These are phyloP conservation scores for Labroides dimidiatus DNA, from an alignment of 2,797 vertebrate genomes.

Conservation along the genomic window DNA sequence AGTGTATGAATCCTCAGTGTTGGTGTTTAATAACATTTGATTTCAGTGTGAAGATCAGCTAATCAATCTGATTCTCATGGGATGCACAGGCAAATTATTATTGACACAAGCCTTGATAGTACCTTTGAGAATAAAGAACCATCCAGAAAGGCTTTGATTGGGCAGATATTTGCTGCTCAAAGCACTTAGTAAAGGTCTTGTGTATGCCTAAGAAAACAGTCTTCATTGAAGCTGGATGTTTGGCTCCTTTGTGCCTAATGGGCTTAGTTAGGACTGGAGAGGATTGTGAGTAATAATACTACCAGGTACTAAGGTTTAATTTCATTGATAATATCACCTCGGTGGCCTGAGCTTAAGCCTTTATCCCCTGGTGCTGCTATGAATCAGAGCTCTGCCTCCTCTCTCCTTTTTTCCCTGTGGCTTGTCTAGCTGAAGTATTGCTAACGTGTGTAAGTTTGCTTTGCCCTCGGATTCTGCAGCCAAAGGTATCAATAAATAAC, in stretches of 20 bases:
- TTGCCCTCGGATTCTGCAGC: conserved; percentile 15
- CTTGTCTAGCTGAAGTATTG: conserved; percentile 32
- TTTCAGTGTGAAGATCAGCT: background rate
- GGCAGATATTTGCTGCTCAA: conserved; percentile 1
- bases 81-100: background rate
- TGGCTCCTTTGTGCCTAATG: conserved; percentile 55
- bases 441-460: conserved; percentile 30
- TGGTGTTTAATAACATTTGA: background rate
- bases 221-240: conserved; percentile 25
- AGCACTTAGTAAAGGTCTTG: background rate
- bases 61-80: conserved; percentile 7
- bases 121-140: background rate
- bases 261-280: conserved; percentile 57
- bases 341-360: conserved; percentile 47
- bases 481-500: conserved; percentile 19
- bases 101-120: background rate
- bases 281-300: conserved; percentile 62
- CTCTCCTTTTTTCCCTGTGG: conserved; percentile 2
- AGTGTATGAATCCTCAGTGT: background rate
- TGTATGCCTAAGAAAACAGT: conserved; percentile 30
- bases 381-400: conserved; percentile 41
- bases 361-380: conserved; percentile 12
- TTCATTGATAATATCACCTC: conserved; percentile 72
- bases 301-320: conserved; percentile 59
- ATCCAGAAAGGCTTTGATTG: background rate